Base-by-base conservation (phyloP, 2,888 invertebrate species). In the Biston stratarius region DNA sequence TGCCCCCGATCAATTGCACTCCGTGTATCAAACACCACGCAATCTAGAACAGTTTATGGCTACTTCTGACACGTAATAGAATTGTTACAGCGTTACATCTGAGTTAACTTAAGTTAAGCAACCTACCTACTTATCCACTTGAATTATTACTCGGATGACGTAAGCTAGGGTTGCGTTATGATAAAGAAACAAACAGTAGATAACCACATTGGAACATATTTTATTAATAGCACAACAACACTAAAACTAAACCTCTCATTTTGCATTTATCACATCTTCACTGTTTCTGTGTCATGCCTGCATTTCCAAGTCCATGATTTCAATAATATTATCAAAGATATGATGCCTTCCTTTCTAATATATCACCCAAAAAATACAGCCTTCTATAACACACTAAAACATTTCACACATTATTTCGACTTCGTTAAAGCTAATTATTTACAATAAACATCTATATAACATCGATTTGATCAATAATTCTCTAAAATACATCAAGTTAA, bases 171-270 rank as follows among this genome's bases (percentile, higher is more conserved):
- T 48, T 58, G 44, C 49, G 49, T 52, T 64, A 47, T 38, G 48
- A 47, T 53, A 14, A 14, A 44, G 82, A 84, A 64, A 55, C 47
- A 72, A 69, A 87, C 80, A 72, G 75, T 66, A 68, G 74, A 75
- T 81, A 85, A 88, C 83, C 88, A 90, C 91, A 89, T 91, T 85
- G 82, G 88, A 92, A 93, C 90, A 88, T 93, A 91, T 90, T 92
- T 92, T 90, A 92, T 92, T 93, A 93, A 92, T 93, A 90, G 92
- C 92, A 94, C 93, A 94, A 94, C 94, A 93, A 92, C 90, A 86
- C 92, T 93, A 93, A 87, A 87, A 87, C 92, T 92, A 93, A 88
- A 81, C 81, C 81, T 60, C 68, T 79, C 81, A 82, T 81, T 65
- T 73, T 82, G 81, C 83, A 81, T 83, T 86, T 91, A 92, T 93